These are phyloP conservation scores for Bombus superbus DNA, from an alignment of 1,140 invertebrate species.

Conservation along the genomic window DNA sequence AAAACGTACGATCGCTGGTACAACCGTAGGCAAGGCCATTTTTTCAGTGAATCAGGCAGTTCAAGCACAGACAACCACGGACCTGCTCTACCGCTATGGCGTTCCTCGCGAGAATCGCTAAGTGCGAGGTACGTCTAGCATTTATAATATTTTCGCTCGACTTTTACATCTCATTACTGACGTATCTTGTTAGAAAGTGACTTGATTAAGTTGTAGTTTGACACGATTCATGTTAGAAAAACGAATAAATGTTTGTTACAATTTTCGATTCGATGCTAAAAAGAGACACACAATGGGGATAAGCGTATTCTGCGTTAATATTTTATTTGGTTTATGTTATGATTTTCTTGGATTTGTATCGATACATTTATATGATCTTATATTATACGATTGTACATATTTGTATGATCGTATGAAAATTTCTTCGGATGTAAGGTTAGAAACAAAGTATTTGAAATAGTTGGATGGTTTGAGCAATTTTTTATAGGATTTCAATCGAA, in stretches of 20 bases:
- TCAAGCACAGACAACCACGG: conserved; percentile 33
- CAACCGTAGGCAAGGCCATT: conserved; percentile 58
- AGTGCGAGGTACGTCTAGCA: conserved; percentile 67
- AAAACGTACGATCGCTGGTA: conserved; percentile 38
- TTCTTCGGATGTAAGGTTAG: background rate
- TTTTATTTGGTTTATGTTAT: background rate
- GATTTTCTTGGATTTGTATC: background rate
- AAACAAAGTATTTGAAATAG: background rate
- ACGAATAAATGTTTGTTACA: background rate
- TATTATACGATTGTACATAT: background rate
- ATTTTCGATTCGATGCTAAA: background rate
- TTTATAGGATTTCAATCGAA: background rate
- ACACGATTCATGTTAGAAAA: background rate
- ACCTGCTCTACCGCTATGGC: conserved; percentile 67
- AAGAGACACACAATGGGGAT: too few species aligned
- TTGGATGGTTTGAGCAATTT: background rate
- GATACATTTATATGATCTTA: background rate
- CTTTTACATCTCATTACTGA: background rate
- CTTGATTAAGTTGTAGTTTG: background rate
- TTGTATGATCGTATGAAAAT: background rate
- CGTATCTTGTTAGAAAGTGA: background rate
- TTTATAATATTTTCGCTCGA: background rate
- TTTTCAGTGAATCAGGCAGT: conserved; percentile 60
- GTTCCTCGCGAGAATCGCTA: conserved; percentile 68
- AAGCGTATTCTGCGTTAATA: too few species aligned